phyloP scores from a whole-genome alignment of 2,888 invertebrate genomes.

The Sarcophaga subvicina region DNA sequence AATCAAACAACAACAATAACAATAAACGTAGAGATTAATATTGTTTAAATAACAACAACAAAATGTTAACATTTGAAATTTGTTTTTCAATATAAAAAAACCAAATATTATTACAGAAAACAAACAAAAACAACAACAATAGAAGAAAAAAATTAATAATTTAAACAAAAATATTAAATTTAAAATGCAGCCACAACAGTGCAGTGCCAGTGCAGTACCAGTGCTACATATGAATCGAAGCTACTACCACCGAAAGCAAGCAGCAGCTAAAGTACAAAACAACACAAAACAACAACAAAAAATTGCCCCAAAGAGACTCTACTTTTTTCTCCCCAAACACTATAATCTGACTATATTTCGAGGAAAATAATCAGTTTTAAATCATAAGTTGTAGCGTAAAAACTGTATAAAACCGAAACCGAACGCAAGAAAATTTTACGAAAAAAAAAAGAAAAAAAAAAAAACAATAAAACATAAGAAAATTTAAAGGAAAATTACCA shows the following conservation, averaged over 20 bases:
- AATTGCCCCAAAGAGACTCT: background rate
- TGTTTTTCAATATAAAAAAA: conserved; percentile 41
- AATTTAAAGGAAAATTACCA: conserved; percentile 46
- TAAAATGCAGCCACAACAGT: background rate
- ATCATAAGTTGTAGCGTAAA: conserved; percentile 57
- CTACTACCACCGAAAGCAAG: conserved; percentile 13
- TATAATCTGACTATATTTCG: conserved; percentile 45
- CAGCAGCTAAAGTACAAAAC: conserved; percentile 40
- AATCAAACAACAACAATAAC: conserved; percentile 37
- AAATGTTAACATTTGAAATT: no score
- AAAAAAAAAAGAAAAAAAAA: conserved; percentile 20
- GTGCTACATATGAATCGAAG: background rate
- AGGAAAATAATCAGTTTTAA: conserved; percentile 58
- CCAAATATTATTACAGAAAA: conserved; percentile 43
- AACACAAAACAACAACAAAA: no score
- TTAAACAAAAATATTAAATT: conserved; percentile 24
- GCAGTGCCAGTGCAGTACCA: conserved; percentile 30
- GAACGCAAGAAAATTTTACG: conserved; percentile 44
- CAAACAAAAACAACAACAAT: background rate
- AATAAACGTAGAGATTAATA: no score
- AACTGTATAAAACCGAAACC: conserved; percentile 43
- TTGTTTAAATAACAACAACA: no score
- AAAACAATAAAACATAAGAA: conserved; percentile 2
- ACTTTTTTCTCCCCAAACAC: conserved; percentile 47
- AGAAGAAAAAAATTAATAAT: background rate